These are phyloP conservation scores for Oenanthe melanoleuca DNA, from an alignment of 2,113 vertebrate genomes.

Conservation along the genomic window DNA sequence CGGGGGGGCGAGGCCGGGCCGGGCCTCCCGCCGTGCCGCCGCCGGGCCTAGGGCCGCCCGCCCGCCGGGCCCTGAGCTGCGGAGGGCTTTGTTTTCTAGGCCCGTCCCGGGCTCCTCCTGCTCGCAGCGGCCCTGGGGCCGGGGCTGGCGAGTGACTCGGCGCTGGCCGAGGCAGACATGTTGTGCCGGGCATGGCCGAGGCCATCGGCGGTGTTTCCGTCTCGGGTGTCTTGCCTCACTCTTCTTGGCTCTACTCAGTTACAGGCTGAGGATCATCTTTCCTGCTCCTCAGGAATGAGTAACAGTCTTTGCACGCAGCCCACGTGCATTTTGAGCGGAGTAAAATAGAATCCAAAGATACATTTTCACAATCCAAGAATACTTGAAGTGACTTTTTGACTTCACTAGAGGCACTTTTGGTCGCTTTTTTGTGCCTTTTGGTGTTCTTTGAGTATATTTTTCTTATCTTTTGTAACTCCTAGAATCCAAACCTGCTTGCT, in stretches of 20 bases:
- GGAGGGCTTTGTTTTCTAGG: background rate
- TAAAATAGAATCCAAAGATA: background rate
- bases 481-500: background rate
- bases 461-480: background rate
- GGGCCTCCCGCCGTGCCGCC: background rate
- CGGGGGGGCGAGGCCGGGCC: background rate
- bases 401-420: fast-evolving
- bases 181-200: conserved; percentile 10
- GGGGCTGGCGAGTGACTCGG: background rate
- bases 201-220: background rate
- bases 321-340: background rate
- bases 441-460: background rate
- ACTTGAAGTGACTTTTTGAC: background rate
- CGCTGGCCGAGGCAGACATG: background rate
- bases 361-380: background rate
- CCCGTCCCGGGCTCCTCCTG: too few relatives aligned
- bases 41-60: too few relatives aligned
- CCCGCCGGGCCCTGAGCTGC: background rate
- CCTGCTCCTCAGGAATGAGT: background rate
- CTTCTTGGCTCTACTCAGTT: background rate
- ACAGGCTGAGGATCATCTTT: background rate
- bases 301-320: background rate
- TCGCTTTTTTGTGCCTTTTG: background rate
- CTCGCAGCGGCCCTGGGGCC: background rate
- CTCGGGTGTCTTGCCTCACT: background rate